Evolutionary conservation across 2,797 vertebrate genomes (phyloP), one percentile per base, ranked within the genome.

Genomic region (Sarcoramphus papa): DNA sequence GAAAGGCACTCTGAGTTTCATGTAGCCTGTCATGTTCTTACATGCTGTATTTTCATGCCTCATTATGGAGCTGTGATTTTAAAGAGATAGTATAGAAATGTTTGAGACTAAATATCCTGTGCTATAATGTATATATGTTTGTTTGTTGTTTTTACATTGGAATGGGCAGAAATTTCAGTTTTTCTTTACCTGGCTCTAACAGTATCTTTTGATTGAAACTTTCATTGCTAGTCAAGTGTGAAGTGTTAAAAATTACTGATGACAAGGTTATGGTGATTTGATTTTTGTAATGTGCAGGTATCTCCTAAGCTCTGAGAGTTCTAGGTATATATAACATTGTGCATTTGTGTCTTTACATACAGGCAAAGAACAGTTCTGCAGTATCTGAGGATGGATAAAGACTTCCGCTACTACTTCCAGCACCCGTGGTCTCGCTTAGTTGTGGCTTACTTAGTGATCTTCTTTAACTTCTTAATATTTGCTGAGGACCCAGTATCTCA

Each of bases 401-500:
- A 98, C 96, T 99, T 99, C 75, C 99, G 99, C 72, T 99, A 99
- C 97, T 99, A 99, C 97, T 99, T 99, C 98, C 99, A 99, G 98
- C 99, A 99, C 95, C 99, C 99, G 0, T 99, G 99, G 99, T 99
- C 98, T 69, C 99, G 99, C 43, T 98, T 99, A 97, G 96, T 99
- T 45, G 99, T 99, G 98, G 99, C 99, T 96, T 99, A 99, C 97
- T 98, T 99, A 90, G 99, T 99, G 97, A 99, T 99, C 97, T 99
- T 99, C 98, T 99, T 99, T 92, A 99, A 99, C 98, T 99, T 99
- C 98, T 98, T 99, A 93, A 98, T 99, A 98, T 99, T 99, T 79
- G 99, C 99, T 0, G 99, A 99, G 96, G 99, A 99, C 97, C 99
- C 99, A 1, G 94, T 99, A 62, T 99, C 99, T 35, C 99, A 99